Evolutionary conservation across 2,888 invertebrate genomes (phyloP), one percentile per base, ranked within the genome.

Genomic region (Rhynchonema sp.): DNA sequence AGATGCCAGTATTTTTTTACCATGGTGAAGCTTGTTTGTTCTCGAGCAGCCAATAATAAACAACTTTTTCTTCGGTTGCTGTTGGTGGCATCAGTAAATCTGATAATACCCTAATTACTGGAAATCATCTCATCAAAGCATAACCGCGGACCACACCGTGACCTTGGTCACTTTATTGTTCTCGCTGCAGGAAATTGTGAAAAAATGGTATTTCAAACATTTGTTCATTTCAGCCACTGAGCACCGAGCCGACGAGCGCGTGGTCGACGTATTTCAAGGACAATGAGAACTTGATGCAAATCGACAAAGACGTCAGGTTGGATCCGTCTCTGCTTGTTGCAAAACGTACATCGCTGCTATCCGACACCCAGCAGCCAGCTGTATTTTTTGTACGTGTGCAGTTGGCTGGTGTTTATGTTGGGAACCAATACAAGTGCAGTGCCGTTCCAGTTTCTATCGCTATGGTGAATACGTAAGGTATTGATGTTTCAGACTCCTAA

Each of bases 251-350:
- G 0, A 86, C 88, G 66, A 92, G 92, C 73, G 84, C 88, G 56
- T 98, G 98, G 98, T 84, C 84, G 68, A 84, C 84, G 1, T 96
- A 84, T 75, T 98, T 98, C 76, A 87, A 86, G 74, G 96, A 98
- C 74, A 98, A 98, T 75, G 92, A 96, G 77, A 90, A 94, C 62
- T 77, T 98, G 52, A 76, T 92, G 54, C 98, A 98, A 79, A 96
- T 98, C 68, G 94, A 96, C 75, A 96, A 94, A 74, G 92, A 94
- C 76, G 67, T 67, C 29, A 55, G 92, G 91, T 56, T 82, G 90
- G 79, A 27, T 28, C 6, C 25, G 38, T 38, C 17, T 38, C 9
- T 38, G 38, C 9, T 38, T 38, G 6, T 38, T 17, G 17, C 6
- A 17, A 38, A 17, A 17, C 9, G 17, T 17, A 38, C 38, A 38